A percentile compares a stretch with the other conserved stretches of the same genome.
Conservation (phyloP, 1,140 invertebrate genomes). For the Hyposmocoma kahamanoa region DNA sequence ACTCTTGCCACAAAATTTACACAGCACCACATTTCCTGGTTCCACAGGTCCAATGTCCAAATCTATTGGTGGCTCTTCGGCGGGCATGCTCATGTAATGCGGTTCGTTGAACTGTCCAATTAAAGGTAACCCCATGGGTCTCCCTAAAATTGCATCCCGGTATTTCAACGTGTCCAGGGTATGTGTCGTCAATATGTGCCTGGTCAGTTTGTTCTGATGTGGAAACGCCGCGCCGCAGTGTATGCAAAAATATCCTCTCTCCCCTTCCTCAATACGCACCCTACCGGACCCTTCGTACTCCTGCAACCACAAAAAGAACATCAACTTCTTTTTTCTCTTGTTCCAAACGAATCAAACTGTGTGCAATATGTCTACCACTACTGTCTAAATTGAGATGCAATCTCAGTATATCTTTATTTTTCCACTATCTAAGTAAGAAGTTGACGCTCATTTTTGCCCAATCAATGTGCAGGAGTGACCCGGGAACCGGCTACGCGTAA, state of each 20-base stretch:
- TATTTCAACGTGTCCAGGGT: slow-evolving; percentile 90
- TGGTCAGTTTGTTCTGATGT: slow-evolving; percentile 90
- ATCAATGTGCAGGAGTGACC: slow-evolving; percentile 72
- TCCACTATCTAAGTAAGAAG: slow-evolving; percentile 83
- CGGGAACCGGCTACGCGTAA: slow-evolving; percentile 63
- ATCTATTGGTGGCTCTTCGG: slow-evolving; percentile 67
- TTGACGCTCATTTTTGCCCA: slow-evolving; percentile 97
- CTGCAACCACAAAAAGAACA: slow-evolving; percentile 94
- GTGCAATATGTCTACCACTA: slow-evolving; percentile 68
- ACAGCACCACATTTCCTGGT: slow-evolving; percentile 85
- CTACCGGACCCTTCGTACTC: slow-evolving; percentile 82
- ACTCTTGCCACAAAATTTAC: slow-evolving; percentile 92
- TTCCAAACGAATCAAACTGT: slow-evolving; percentile 59
- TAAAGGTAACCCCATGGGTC: slow-evolving; percentile 68
- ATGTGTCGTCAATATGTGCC: slow-evolving; percentile 90
- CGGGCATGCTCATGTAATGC: slow-evolving; percentile 63
- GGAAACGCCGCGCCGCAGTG: slow-evolving; percentile 91
- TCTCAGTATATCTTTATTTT: slow-evolving; percentile 56
- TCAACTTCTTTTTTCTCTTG: slow-evolving; percentile 87
- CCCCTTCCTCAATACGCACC: slow-evolving; percentile 64
- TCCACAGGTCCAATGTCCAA: slow-evolving; percentile 73
- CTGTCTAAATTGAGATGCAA: slow-evolving; percentile 68
- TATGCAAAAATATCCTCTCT: slow-evolving; percentile 82
- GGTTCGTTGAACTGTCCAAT: slow-evolving; percentile 72
- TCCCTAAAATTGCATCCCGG: slow-evolving; percentile 79